These are phyloP conservation scores for Spisula solida DNA, from an alignment of 2,888 invertebrate species.

Conservation along the genomic window DNA sequence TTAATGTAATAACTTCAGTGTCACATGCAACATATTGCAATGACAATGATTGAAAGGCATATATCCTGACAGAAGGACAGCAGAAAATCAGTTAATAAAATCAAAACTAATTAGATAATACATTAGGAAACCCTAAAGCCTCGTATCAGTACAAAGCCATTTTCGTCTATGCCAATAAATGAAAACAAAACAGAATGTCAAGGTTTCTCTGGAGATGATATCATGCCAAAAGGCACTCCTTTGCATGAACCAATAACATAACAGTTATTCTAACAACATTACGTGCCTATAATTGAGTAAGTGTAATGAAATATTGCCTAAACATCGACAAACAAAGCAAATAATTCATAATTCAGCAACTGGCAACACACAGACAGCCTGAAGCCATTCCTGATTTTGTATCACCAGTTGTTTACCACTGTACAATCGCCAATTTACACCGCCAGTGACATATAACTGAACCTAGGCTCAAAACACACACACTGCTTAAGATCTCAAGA, in stretches of 20 bases:
- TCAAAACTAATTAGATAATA: conserved; percentile 3
- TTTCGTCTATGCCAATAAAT: neutral
- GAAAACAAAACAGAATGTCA: neutral
- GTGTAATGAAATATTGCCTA: conserved; percentile 3
- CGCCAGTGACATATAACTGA: neutral
- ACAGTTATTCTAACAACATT: neutral
- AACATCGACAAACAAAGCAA: neutral
- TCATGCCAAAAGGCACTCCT: neutral
- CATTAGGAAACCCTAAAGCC: neutral
- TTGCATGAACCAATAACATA: neutral
- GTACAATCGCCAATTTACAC: neutral
- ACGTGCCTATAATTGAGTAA: neutral
- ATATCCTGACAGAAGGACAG: neutral
- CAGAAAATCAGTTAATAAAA: neutral
- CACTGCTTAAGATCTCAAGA: neutral
- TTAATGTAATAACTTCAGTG: too few species aligned
- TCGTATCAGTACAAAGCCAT: neutral
- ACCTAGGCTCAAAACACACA: neutral
- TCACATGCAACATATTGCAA: neutral
- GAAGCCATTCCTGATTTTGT: neutral
- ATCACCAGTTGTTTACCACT: neutral
- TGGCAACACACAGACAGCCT: neutral
- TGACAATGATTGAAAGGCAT: neutral
- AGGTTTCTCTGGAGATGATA: neutral
- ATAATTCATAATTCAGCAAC: conserved; percentile 14